Evolutionary conservation across 2,888 invertebrate genomes (phyloP).

Genomic region (Leptinotarsa haldemani): DNA sequence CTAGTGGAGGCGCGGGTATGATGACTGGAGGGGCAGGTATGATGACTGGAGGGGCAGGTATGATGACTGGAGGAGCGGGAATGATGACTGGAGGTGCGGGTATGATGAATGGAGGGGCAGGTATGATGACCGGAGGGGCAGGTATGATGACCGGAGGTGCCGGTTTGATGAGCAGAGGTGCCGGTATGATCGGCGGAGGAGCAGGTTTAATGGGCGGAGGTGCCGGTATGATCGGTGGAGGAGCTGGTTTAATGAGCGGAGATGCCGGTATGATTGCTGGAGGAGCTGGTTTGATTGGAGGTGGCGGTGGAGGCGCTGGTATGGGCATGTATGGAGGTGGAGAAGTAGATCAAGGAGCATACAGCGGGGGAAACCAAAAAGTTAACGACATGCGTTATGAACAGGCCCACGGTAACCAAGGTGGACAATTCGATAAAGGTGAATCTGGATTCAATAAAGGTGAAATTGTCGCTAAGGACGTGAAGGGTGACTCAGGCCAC

Average conservation of each 20-base stretch:
- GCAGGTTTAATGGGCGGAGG: conserved; percentile 48
- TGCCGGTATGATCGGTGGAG: conserved; percentile 38
- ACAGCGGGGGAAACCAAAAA: conserved; percentile 43
- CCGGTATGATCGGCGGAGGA: conserved; percentile 53
- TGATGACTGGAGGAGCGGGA: conserved; percentile 44
- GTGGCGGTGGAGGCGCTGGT: conserved; percentile 24
- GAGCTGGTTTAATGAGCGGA: conserved; percentile 56
- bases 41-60: conserved; percentile 36
- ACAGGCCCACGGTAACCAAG: conserved; percentile 41
- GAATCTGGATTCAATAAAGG: conserved; percentile 64
- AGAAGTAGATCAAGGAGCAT: conserved; percentile 37
- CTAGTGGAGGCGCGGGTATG: conserved; percentile 39
- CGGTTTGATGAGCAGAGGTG: conserved; percentile 45
- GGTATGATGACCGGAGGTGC: conserved; percentile 35
- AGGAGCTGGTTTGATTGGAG: conserved; percentile 47
- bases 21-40: conserved; percentile 37
- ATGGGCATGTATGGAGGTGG: conserved; percentile 41
- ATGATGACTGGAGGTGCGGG: conserved; percentile 55
- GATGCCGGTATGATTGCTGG: conserved; percentile 48
- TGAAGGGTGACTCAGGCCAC: conserved; percentile 67
- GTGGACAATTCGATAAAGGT: conserved; percentile 43
- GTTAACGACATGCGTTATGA: conserved; percentile 39
- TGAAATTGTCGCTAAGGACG: conserved; percentile 64
- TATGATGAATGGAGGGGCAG: conserved; percentile 39
- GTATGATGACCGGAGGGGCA: conserved; percentile 44